These are phyloP conservation scores for Ochotona curzoniae DNA, from an alignment of 2,113 vertebrate species.

Conservation along the genomic window DNA sequence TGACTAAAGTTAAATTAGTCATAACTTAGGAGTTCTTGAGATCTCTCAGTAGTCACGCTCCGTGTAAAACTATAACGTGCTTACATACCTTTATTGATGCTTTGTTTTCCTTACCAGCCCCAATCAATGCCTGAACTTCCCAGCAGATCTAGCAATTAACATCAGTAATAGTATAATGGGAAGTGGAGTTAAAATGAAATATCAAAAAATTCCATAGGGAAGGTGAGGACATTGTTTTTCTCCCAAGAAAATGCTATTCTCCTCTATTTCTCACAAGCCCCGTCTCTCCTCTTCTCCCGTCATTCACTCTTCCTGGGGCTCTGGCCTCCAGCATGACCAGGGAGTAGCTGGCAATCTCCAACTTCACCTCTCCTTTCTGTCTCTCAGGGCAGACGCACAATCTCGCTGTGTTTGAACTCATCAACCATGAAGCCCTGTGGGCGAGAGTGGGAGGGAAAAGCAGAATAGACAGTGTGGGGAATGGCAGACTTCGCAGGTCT, in stretches of 20 bases:
- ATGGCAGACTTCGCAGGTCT: too few relatives aligned
- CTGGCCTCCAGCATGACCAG: not conserved
- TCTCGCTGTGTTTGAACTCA: slow-evolving; percentile 16
- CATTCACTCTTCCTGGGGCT: not conserved
- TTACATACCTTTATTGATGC: not conserved
- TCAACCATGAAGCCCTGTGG: not conserved
- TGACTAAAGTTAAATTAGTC: not conserved
- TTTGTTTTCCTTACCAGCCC: not conserved
- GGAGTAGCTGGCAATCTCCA: not conserved
- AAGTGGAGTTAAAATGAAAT: not conserved
- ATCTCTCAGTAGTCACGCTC: not conserved
- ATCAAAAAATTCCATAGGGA: not conserved
- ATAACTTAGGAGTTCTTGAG: not conserved
- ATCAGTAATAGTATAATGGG: not conserved
- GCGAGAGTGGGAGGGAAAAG: not conserved
- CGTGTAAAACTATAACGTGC: not conserved
- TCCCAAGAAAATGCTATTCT: not conserved
- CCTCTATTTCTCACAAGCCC: not conserved
- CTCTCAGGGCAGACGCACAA: not conserved
- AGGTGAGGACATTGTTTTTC: not conserved
- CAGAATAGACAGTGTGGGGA: not conserved
- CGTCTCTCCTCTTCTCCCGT: not conserved
- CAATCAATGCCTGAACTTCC: not conserved
- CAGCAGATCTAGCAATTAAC: not conserved
- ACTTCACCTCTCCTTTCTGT: not conserved